Evolutionary conservation across 2,113 vertebrate species (phyloP), one percentile per base, ranked within the genome.

Genomic region (Probosciger aterrimus): DNA sequence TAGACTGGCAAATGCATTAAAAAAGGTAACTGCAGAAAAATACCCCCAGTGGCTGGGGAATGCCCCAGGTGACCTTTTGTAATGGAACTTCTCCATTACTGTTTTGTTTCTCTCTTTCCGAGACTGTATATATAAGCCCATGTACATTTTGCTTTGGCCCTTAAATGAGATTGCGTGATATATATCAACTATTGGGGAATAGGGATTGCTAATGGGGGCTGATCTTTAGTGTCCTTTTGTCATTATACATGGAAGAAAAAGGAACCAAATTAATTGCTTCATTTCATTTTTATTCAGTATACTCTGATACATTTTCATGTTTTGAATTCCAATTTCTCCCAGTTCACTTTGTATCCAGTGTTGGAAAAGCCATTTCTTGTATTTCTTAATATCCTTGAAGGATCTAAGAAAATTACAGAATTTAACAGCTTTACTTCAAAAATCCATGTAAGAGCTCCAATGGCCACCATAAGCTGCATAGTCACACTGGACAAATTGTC

Each of bases 341-440:
- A 75, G 62, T 86, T 94, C 91, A 82, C 59, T 86, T 85, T 89
- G 74, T 82, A 81, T 8, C 77, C 8, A 4, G 30, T 62, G 49
- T 39, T 83, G 73, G 65, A 90, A 96, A 93, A 96, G 74, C 69
- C 49, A 9, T 95, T 94, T 95, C 90, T 90, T 84, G 25, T 92
- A 69, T 95, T 89, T 90, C 95, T 95, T 96, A 96, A 95, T 91
- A 88, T 91, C 74, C 85, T 92, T 63, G 59, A 95, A 87, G 81
- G 92, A 94, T 92, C 49, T 84, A 90, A 65, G 84, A 71, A 97
- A 96, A 96, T 97, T 87, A 94, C 83, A 85, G 74, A 97, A 94
- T 96, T 97, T 95, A 96, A 79, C 92, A 96, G 96, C 88, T 95
- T 96, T 92, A 77, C 83, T 92, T 88, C 85, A 82, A 85, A 97